Evolutionary conservation across 2,113 vertebrate genomes (phyloP).

Genomic region (Rhineura floridana): DNA sequence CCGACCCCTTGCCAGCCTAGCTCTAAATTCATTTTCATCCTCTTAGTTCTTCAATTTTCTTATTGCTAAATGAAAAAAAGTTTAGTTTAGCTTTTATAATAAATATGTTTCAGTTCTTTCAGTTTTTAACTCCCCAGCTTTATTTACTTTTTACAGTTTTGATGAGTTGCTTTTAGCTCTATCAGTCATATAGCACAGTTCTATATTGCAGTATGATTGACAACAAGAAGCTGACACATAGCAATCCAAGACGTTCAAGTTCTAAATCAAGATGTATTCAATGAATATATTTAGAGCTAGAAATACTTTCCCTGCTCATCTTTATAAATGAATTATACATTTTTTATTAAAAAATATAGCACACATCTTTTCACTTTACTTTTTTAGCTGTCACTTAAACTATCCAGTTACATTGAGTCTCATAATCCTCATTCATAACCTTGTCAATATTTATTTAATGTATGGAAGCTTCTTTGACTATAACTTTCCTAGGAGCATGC

Average conservation of each 20-base stretch:
- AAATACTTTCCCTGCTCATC: conserved; percentile 14
- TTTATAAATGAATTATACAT: conserved; percentile 41
- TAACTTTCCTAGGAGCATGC: neutral
- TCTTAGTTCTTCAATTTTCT: neutral
- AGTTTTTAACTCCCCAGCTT: neutral
- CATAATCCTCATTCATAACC: neutral
- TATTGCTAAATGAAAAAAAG: conserved; percentile 15
- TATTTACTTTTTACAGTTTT: conserved; percentile 38
- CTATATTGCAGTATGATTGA: conserved; percentile 6
- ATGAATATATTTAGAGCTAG: conserved; percentile 20
- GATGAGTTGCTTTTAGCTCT: conserved; percentile 25
- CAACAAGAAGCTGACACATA: conserved; percentile 33
- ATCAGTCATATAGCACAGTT: conserved; percentile 34
- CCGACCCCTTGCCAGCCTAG: no score
- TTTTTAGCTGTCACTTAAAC: conserved; percentile 17
- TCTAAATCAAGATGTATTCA: neutral
- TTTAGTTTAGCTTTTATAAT: neutral
- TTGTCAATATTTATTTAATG: accelerated
- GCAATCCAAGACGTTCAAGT: neutral
- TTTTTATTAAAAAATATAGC: neutral
- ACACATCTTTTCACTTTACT: neutral
- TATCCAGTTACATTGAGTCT: neutral
- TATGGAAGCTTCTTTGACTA: neutral
- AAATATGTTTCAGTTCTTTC: neutral
- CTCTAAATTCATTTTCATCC: neutral